A percentile compares a stretch with the other conserved stretches of the same genome.
phyloP scores from a whole-genome alignment of 2,797 vertebrate genomes.

The Bradypodion pumilum region DNA sequence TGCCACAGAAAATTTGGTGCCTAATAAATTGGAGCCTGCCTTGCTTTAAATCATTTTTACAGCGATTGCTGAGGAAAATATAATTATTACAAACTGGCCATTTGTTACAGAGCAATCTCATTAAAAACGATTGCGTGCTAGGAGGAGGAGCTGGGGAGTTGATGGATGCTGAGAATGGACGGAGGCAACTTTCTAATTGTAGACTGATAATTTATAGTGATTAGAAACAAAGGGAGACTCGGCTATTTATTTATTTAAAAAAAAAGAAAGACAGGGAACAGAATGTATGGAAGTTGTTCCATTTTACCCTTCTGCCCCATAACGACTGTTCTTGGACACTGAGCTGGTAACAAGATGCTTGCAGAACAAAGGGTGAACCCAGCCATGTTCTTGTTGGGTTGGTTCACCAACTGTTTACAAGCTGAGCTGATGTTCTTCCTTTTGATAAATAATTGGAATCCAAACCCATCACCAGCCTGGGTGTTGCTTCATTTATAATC shows the following conservation, averaged over 20 bases:
- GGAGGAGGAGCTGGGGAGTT: slow-evolving; percentile 58
- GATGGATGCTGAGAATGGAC: slow-evolving; percentile 45
- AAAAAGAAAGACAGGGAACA: slow-evolving; percentile 36
- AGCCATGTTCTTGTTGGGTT: background rate
- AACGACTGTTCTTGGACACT: background rate
- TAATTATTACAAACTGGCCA: slow-evolving; percentile 81
- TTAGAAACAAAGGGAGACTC: slow-evolving; percentile 67
- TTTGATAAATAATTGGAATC: background rate
- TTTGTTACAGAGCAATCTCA: slow-evolving; percentile 80
- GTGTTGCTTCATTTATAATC: background rate
- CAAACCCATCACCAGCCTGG: background rate
- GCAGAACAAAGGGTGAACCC: background rate
- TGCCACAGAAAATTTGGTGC: slow-evolving; percentile 71
- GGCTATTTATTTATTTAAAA: slow-evolving; percentile 56
- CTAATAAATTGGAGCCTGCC: slow-evolving; percentile 77
- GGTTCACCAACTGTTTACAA: too few relatives aligned
- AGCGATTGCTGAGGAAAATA: slow-evolving; percentile 72
- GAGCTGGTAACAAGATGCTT: background rate
- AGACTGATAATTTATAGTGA: slow-evolving; percentile 72
- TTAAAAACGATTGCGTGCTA: slow-evolving; percentile 72
- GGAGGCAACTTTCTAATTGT: slow-evolving; percentile 69
- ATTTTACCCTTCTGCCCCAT: slow-evolving; percentile 16
- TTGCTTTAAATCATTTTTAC: slow-evolving; percentile 77
- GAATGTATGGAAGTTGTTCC: slow-evolving; percentile 35
- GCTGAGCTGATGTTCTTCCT: background rate